Evolutionary conservation across 2,888 invertebrate genomes (phyloP).

Genomic region (Ceramica pisi): DNA sequence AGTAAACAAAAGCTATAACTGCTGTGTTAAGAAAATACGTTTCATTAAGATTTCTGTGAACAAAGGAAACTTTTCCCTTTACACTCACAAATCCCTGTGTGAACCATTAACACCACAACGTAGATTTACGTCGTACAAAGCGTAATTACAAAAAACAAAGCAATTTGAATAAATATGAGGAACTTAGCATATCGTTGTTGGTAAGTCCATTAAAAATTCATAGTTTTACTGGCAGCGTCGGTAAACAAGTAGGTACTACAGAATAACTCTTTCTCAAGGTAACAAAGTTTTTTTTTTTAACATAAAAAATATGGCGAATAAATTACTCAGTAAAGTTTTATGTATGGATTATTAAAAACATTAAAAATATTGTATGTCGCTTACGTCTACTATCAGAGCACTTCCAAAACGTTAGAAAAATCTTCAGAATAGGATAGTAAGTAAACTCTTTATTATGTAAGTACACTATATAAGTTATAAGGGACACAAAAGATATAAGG

Average conservation of each 20-base stretch:
- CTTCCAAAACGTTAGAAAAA: too few relatives aligned
- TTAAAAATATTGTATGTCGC: too few relatives aligned
- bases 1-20: neutral
- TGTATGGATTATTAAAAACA: too few relatives aligned
- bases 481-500: too few relatives aligned
- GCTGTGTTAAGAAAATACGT: conserved; percentile 1
- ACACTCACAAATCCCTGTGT: conserved; percentile 53
- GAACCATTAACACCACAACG: conserved; percentile 46
- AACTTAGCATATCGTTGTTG: conserved; percentile 73
- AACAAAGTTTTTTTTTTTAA: conserved; percentile 3
- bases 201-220: conserved; percentile 76
- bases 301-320: neutral
- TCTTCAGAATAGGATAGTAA: too few relatives aligned
- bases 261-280: conserved; percentile 22
- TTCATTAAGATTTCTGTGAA: conserved; percentile 17
- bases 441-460: too few relatives aligned
- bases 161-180: conserved; percentile 79
- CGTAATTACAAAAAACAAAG: conserved; percentile 70
- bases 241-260: conserved; percentile 28
- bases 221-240: conserved; percentile 60
- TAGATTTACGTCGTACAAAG: conserved; percentile 51
- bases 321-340: neutral
- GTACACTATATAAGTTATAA: too few relatives aligned
- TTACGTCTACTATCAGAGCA: too few relatives aligned
- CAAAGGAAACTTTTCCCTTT: conserved; percentile 44